These are phyloP conservation scores for Chaenogobius annularis DNA, from an alignment of 2,113 vertebrate species.

Conservation along the genomic window DNA sequence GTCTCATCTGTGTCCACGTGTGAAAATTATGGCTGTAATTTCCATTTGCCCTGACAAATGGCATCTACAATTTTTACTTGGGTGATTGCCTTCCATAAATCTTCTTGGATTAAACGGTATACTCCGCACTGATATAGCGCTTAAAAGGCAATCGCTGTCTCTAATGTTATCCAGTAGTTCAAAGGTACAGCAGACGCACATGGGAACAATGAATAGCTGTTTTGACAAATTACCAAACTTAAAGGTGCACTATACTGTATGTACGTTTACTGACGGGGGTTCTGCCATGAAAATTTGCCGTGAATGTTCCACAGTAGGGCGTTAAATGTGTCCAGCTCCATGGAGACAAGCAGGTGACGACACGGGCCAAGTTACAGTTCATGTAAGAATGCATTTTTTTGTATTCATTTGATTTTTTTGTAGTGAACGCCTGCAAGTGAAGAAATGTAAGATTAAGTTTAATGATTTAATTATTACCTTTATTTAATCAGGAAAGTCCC, in stretches of 20 bases:
- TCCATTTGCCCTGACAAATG: constrained; percentile 80
- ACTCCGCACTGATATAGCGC: constrained; percentile 65
- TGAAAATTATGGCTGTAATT: constrained; percentile 85
- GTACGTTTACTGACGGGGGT: neutral
- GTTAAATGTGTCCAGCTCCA: neutral
- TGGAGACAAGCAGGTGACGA: neutral
- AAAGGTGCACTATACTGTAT: neutral
- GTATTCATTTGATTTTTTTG: neutral
- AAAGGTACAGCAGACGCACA: constrained; percentile 54
- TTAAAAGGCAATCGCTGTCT: constrained; percentile 76
- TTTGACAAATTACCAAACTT: constrained; percentile 10
- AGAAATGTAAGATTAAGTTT: no score
- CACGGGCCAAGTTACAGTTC: neutral
- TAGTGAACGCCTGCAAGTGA: no score
- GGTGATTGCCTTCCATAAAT: constrained; percentile 81
- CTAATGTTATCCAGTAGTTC: constrained; percentile 62
- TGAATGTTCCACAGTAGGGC: neutral
- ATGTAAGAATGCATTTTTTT: neutral
- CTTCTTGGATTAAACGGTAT: constrained; percentile 69
- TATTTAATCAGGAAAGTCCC: no score
- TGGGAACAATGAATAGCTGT: constrained; percentile 25
- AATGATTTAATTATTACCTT: no score
- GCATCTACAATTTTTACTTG: constrained; percentile 75
- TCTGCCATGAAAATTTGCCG: neutral
- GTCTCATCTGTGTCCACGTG: constrained; percentile 71